phyloP scores from a whole-genome alignment of 2,113 vertebrate species.

The Elephas maximus region DNA sequence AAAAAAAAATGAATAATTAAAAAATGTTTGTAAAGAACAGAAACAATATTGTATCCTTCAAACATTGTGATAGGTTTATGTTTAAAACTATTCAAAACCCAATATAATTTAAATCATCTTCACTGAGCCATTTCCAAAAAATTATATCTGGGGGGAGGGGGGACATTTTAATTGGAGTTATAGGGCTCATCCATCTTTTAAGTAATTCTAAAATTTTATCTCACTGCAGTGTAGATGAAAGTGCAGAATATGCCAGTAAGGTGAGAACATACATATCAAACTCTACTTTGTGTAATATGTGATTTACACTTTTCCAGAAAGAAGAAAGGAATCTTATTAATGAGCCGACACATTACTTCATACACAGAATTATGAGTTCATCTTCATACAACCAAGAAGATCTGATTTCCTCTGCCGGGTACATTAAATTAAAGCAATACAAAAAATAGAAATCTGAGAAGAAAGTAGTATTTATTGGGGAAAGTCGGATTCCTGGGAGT shows the following conservation, averaged over 20 bases:
- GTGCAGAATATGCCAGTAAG: neutral
- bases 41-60: conserved; percentile 19
- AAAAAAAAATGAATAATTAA: neutral
- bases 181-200: neutral
- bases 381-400: conserved; percentile 83
- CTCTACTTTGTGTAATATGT: neutral
- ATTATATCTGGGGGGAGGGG: neutral
- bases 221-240: neutral
- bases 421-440: conserved; percentile 40
- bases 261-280: neutral
- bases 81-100: conserved; percentile 28
- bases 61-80: neutral
- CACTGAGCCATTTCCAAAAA: conserved; percentile 10
- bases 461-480: neutral
- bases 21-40: conserved; percentile 31
- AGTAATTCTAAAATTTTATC: neutral
- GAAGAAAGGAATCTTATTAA: neutral
- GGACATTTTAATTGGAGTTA: neutral
- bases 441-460: conserved; percentile 24
- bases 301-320: conserved; percentile 72
- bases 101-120: neutral
- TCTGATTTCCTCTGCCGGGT: conserved; percentile 64
- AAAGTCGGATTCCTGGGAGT: neutral
- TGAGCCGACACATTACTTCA: conserved; percentile 72
- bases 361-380: conserved; percentile 82